Evolutionary conservation across 2,113 vertebrate species (phyloP), one percentile per base, ranked within the genome.

Genomic region (Thalassarche chlororhynchos): DNA sequence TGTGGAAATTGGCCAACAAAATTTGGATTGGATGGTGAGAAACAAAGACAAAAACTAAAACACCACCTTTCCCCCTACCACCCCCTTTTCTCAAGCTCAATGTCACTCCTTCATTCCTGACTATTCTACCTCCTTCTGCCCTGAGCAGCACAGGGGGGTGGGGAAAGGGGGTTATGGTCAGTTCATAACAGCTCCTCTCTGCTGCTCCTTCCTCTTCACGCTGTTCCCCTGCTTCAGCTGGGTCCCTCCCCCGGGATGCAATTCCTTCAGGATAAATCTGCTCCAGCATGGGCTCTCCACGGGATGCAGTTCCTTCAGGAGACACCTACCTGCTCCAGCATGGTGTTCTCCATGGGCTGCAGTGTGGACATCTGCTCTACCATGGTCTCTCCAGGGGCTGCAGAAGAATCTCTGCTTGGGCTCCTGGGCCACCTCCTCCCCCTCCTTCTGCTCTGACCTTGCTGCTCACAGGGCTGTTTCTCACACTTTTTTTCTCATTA

Each of bases 141-240:
- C 44, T 10, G 20, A 64, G 32, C 1, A 12, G 8, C 1, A 1
- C 5, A 28, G 31, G 3, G 23, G 6, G 54, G 24, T 68, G 16
- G 10, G 31, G 26, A 42, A 57, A 46, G 7, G 9, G 24, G 5
- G 32, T 36, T 85, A 61, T 29, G 26, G 40, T 74, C 40, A 47
- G n/a, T 36, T 17, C 7, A 3, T 40, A 72, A 17, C 31, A 68
- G 26, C 26, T 85, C 62, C 20, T 75, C 29, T 40, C 62, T 58
- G 42, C 49, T 46, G 31, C 14, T 69, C 10, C 17, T 57, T 70
- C 36, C 28, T 52, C 28, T 36, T 81, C 36, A 57, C 17, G 8
- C 6, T 69, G 25, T 46, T 57, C 36, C 9, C 9, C 17, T 71
- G 34, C 25, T 60, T 57, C 64, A 86, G 31, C 29, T 52, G 44